These are phyloP conservation scores for Plebejus argus DNA, from an alignment of 2,888 invertebrate genomes.

Conservation along the genomic window DNA sequence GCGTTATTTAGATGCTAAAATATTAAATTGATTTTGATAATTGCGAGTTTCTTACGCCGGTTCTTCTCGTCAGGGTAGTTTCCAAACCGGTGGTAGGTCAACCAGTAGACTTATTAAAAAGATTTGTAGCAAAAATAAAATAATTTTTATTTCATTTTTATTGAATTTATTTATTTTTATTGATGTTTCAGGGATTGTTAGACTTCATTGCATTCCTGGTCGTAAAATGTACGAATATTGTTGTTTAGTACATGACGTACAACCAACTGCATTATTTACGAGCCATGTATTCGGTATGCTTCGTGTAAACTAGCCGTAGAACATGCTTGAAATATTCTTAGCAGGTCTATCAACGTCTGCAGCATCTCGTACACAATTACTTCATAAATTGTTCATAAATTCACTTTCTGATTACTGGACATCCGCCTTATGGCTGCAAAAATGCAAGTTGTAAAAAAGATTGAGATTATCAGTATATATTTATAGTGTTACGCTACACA, in stretches of 20 bases:
- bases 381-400: too few relatives aligned
- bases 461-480: neutral
- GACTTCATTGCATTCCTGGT: neutral
- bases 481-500: neutral
- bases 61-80: too few relatives aligned
- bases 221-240: neutral
- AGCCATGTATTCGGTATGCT: neutral
- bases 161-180: too few relatives aligned
- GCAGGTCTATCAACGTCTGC: constrained; percentile 7
- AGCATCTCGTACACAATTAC: constrained; percentile 10
- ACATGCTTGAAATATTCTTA: neutral
- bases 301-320: neutral
- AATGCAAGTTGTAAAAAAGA: neutral
- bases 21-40: too few relatives aligned
- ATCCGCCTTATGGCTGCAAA: neutral
- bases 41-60: too few relatives aligned
- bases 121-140: too few relatives aligned
- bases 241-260: neutral
- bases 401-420: neutral
- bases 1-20: too few relatives aligned
- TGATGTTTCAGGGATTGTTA: neutral
- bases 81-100: too few relatives aligned
- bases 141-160: too few relatives aligned
- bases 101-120: too few relatives aligned
- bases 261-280: constrained; percentile 15